Evolutionary conservation across 1,140 invertebrate species (phyloP).

Genomic region (Bombus haemorrhoidalis): DNA sequence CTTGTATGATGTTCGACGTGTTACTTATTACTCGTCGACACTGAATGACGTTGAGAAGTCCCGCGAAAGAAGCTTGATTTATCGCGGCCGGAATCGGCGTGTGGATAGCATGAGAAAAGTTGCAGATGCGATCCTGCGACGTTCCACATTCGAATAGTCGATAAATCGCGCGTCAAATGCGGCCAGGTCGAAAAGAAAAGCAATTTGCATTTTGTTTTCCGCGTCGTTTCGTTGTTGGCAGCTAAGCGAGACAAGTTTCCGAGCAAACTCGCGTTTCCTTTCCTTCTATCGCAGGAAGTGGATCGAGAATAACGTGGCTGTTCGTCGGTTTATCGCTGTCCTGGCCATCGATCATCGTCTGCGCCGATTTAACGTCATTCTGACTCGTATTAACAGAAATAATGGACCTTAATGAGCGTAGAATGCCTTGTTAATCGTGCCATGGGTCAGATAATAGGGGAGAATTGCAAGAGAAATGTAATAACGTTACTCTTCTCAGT

Average conservation of each 20-base stretch:
- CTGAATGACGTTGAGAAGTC: conserved; percentile 6
- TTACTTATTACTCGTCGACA: conserved; percentile 19
- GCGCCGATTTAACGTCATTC: not conserved
- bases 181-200: conserved; percentile 54
- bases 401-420: not conserved
- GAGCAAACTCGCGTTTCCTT: conserved; percentile 2
- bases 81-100: conserved; percentile 13
- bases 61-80: conserved; percentile 24
- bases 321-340: not conserved
- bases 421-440: not conserved
- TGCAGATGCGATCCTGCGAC: conserved; percentile 14
- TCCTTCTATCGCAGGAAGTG: not conserved
- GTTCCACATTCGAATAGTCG: conserved; percentile 9
- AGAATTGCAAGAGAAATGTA: not conserved
- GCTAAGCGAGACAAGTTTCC: not conserved
- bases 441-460: not conserved
- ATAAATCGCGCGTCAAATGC: conserved; percentile 44
- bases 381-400: not conserved
- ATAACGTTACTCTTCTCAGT: too few species aligned
- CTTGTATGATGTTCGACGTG: not conserved
- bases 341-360: not conserved
- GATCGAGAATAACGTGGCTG: not conserved
- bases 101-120: conserved; percentile 46
- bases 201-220: conserved; percentile 65
- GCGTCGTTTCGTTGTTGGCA: conserved; percentile 44